Conservation (phyloP, 2,113 vertebrate genomes). For the Rattus norvegicus region DNA sequence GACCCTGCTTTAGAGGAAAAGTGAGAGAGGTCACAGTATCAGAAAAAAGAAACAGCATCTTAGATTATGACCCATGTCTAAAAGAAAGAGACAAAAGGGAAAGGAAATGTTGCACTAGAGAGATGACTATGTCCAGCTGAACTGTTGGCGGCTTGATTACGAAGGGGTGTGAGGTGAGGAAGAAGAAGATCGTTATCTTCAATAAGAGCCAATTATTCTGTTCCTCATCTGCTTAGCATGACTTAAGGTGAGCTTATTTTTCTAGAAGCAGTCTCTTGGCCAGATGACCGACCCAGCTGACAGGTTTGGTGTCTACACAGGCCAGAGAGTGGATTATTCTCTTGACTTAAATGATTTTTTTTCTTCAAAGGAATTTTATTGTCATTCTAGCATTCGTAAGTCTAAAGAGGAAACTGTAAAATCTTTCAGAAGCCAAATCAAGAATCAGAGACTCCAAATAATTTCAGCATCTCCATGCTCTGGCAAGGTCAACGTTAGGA, state of each 20-base stretch:
- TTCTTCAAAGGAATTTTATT: not conserved
- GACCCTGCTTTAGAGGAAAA: not conserved
- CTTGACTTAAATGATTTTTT: not conserved
- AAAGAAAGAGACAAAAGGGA: not conserved
- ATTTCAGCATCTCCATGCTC: not conserved
- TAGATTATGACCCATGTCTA: not conserved
- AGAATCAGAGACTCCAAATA: not conserved
- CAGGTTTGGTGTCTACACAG: not conserved
- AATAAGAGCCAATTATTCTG: not conserved
- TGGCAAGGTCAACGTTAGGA: not conserved
- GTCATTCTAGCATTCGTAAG: not conserved
- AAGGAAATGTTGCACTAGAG: not conserved
- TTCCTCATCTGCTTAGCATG: not conserved
- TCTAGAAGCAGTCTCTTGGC: not conserved
- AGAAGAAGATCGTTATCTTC: not conserved
- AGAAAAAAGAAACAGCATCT: not conserved
- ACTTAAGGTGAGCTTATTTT: not conserved
- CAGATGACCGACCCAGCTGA: not conserved
- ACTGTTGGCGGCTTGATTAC: not conserved
- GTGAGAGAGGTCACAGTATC: too few species aligned
- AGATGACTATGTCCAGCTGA: too few species aligned
- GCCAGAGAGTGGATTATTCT: not conserved
- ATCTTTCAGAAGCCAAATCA: not conserved
- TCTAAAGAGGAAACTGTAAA: not conserved
- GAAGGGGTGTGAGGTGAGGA: not conserved